Base-by-base conservation (phyloP, 1,140 invertebrate genomes). In the Drosophila biarmipes region DNA sequence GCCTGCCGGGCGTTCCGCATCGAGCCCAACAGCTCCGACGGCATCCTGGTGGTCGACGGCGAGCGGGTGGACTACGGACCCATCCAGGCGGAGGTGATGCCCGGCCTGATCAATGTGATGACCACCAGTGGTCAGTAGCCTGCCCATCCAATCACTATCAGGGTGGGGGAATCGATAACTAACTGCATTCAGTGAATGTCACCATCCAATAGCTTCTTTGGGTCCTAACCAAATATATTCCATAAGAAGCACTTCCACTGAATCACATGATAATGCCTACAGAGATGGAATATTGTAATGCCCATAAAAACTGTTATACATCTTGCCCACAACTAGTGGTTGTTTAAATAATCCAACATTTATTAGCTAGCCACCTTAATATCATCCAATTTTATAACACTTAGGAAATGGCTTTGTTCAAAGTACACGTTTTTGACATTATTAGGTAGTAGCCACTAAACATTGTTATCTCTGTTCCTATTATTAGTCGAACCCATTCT, bases 41-140 rank as follows among this genome's bases (percentile, higher is more conserved):
- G 97, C 2, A 95, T 97, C 69, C 93, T 99, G 14, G 97, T 97
- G 3, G 96, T 99, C 1, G 98, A 99, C 92, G 98, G 98, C 6
- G 98, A 99, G 90, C 93, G 95, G 19, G 95, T 98, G 2, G 95
- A 96, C 24, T 97, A 96, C 82, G 96, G 96, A 5, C 95, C 97
- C 0, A 93, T 96, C 29, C 98, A 99, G 92, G 98, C 95, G 1
- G 97, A 98, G 92, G 94, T 99, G 48, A 95, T 98, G 84, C 95
- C 97, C n/a, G 95, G 95, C 19, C 91, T 97, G 74, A 96, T 96
- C 6, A 95, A 94, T 62, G 93, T 98, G 4, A 95, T 97, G 94
- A 95, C 95, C 51, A 89, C 64, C 24, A 87, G 61, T 56, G 64
- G 67, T 24, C 42, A 71, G 49, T 71, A 34, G 35, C 5, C 7